Evolutionary conservation across 2,888 invertebrate genomes (phyloP).

Genomic region (Hypercompe scribonia): DNA sequence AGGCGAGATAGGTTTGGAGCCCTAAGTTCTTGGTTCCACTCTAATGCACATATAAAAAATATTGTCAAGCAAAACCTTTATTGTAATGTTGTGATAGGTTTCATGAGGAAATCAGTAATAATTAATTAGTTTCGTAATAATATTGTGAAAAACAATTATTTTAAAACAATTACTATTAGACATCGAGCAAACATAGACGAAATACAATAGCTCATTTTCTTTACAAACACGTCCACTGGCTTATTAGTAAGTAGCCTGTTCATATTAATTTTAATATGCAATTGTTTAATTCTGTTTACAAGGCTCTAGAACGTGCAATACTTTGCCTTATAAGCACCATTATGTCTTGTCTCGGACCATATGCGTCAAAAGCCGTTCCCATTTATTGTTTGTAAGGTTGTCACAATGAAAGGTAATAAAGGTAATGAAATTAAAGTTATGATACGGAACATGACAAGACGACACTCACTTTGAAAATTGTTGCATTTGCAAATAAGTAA

Average conservation of each 20-base stretch:
- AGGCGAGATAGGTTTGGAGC: too few species aligned
- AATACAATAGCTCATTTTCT: slow-evolving; percentile 25
- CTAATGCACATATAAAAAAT: too few species aligned
- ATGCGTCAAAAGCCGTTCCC: slow-evolving; percentile 4
- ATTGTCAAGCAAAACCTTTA: too few species aligned
- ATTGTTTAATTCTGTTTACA: slow-evolving; percentile 35
- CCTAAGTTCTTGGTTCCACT: too few species aligned
- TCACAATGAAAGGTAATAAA: not conserved
- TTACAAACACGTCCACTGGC: slow-evolving; percentile 7
- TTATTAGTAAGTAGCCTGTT: slow-evolving; percentile 17
- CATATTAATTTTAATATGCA: slow-evolving; percentile 39
- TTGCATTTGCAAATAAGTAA: not conserved
- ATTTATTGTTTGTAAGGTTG: slow-evolving; percentile 10
- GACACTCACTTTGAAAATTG: too few species aligned
- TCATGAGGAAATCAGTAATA: too few species aligned
- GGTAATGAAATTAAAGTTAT: not conserved
- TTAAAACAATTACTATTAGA: not conserved
- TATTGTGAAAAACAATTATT: not conserved
- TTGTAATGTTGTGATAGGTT: too few species aligned
- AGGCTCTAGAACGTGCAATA: slow-evolving; percentile 11
- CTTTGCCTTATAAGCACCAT: slow-evolving; percentile 2
- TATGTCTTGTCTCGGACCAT: slow-evolving; percentile 4
- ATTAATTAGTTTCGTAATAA: not conserved
- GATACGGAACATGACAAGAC: not conserved
- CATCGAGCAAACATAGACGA: slow-evolving; percentile 2